Conservation (phyloP, 1,140 invertebrate species). For the Sarcophaga bullata region DNA sequence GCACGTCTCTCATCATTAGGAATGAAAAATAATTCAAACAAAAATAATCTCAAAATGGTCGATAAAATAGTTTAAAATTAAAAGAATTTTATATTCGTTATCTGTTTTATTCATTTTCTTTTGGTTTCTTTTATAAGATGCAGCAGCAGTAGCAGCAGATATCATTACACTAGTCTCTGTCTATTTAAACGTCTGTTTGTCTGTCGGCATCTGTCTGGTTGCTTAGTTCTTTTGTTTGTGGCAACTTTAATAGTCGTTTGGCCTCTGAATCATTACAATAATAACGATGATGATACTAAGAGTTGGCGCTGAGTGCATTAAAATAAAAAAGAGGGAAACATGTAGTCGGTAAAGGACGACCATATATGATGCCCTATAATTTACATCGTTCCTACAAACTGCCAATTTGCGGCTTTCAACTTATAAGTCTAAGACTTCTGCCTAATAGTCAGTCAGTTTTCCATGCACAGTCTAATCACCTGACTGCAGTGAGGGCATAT, state of each 20-base stretch:
- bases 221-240: background rate
- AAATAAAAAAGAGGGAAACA: too few relatives aligned
- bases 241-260: background rate
- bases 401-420: too few relatives aligned
- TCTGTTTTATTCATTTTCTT: background rate
- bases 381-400: too few relatives aligned
- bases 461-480: too few relatives aligned
- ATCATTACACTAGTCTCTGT: background rate
- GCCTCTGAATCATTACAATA: background rate
- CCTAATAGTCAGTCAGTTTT: too few relatives aligned
- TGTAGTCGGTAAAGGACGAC: too few relatives aligned
- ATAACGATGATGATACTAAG: background rate
- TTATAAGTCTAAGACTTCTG: too few relatives aligned
- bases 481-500: too few relatives aligned
- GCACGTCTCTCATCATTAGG: background rate
- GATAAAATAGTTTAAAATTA: too few relatives aligned
- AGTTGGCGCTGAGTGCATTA: background rate
- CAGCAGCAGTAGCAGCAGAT: background rate
- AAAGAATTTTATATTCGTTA: background rate
- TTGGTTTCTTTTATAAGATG: background rate
- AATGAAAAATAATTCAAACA: background rate
- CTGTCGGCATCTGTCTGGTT: background rate
- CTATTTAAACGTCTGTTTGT: background rate
- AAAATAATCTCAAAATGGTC: too few relatives aligned
- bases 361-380: too few relatives aligned